These are phyloP conservation scores for Macrophya alboannulata DNA, from an alignment of 2,888 invertebrate species.

Conservation along the genomic window DNA sequence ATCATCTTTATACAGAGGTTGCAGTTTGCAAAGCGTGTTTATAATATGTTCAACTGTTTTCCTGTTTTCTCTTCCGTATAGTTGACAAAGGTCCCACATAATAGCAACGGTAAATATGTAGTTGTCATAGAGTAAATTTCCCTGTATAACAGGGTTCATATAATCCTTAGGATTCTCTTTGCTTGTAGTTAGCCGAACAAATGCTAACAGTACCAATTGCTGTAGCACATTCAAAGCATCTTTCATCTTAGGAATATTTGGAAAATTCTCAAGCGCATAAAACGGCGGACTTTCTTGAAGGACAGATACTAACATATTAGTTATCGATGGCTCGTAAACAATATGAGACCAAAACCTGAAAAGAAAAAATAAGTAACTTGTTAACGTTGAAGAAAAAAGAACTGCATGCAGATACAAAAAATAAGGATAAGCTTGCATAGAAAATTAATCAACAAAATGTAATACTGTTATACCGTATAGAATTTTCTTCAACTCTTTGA, in stretches of 20 bases:
- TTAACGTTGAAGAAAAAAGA: slow-evolving; percentile 14
- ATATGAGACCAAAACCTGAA: slow-evolving; percentile 88
- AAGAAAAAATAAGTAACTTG: slow-evolving; percentile 62
- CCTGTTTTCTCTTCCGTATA: slow-evolving; percentile 87
- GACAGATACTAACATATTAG: slow-evolving; percentile 86
- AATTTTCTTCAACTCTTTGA: background rate
- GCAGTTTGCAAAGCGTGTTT: slow-evolving; percentile 84
- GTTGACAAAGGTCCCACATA: slow-evolving; percentile 89
- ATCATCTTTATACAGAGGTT: slow-evolving; percentile 86
- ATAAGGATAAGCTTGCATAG: slow-evolving; percentile 27
- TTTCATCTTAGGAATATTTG: slow-evolving; percentile 79
- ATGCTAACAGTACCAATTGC: slow-evolving; percentile 85
- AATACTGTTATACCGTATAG: slow-evolving; percentile 50
- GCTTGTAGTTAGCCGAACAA: slow-evolving; percentile 90
- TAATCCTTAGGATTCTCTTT: slow-evolving; percentile 83
- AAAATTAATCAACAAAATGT: slow-evolving; percentile 60
- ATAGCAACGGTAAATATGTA: slow-evolving; percentile 92
- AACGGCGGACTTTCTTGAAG: slow-evolving; percentile 88
- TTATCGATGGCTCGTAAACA: slow-evolving; percentile 85
- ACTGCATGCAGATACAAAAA: background rate
- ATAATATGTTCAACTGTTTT: slow-evolving; percentile 85
- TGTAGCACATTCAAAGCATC: slow-evolving; percentile 84
- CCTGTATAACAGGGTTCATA: slow-evolving; percentile 86
- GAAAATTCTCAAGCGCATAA: slow-evolving; percentile 81
- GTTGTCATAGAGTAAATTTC: slow-evolving; percentile 88